Conservation (phyloP, 2,797 vertebrate genomes). For the Platyrinchus mystaceus region DNA sequence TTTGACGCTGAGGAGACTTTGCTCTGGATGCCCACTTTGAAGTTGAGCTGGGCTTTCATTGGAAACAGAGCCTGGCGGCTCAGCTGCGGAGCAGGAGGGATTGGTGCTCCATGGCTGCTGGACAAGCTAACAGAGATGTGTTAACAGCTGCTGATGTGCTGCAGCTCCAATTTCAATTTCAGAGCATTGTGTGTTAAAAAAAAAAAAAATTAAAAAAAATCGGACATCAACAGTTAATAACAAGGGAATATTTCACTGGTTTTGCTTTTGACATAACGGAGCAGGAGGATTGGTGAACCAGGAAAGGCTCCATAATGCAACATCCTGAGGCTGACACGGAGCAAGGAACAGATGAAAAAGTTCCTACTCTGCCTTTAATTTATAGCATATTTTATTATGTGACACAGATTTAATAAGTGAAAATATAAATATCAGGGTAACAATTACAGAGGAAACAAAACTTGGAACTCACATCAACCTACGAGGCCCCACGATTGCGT, state of each 20-base stretch:
- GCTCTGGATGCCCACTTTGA: slow-evolving; percentile 21
- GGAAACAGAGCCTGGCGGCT: background rate
- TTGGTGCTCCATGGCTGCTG: background rate
- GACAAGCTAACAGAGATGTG: slow-evolving; percentile 39
- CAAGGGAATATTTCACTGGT: background rate
- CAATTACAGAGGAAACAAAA: slow-evolving; percentile 8
- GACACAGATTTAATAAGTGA: slow-evolving; percentile 27
- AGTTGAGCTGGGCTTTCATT: slow-evolving; percentile 35
- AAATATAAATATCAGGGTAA: slow-evolving; percentile 45
- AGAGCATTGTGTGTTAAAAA: background rate
- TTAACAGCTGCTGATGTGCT: slow-evolving; percentile 58
- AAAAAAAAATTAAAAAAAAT: background rate
- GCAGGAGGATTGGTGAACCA: background rate
- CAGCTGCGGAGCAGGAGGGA: background rate
- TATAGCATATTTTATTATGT: slow-evolving; percentile 17
- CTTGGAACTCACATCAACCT: background rate
- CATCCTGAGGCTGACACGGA: background rate
- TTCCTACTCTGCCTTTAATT: slow-evolving; percentile 16
- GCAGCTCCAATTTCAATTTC: background rate
- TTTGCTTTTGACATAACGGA: background rate
- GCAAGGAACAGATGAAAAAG: slow-evolving; percentile 10
- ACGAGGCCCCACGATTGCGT: background rate
- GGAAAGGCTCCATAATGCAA: background rate
- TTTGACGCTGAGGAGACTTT: background rate
- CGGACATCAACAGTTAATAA: slow-evolving; percentile 31